These are phyloP conservation scores for Mionectes macconnelli DNA, from an alignment of 2,113 vertebrate genomes.

Conservation along the genomic window DNA sequence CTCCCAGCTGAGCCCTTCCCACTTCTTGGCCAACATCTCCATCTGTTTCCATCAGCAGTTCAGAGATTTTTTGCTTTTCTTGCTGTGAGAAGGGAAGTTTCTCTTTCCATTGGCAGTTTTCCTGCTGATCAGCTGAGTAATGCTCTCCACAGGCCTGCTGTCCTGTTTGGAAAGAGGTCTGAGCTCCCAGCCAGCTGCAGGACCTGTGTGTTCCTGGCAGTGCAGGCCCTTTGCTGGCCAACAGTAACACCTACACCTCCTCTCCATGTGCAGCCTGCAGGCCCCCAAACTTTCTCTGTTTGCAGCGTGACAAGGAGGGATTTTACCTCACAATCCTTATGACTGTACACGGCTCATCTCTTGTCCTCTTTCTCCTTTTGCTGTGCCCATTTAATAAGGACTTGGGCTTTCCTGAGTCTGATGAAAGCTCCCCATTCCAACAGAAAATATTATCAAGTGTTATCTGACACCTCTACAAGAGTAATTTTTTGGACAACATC, in stretches of 20 bases:
- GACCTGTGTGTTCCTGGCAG: slow-evolving; percentile 28
- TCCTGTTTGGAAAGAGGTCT: slow-evolving; percentile 39
- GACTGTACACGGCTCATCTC: background rate
- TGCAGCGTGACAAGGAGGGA: background rate
- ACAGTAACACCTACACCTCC: slow-evolving; percentile 26
- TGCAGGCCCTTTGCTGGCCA: background rate
- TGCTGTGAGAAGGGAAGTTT: slow-evolving; percentile 52
- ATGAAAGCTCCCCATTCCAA: background rate
- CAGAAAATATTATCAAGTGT: background rate
- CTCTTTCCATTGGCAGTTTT: slow-evolving; percentile 45
- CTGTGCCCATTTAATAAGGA: background rate
- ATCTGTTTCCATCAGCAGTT: slow-evolving; percentile 56
- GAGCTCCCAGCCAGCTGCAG: slow-evolving; percentile 28
- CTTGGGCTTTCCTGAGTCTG: background rate
- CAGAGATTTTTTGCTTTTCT: slow-evolving; percentile 9
- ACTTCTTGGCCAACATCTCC: slow-evolving; percentile 1
- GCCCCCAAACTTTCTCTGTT: background rate
- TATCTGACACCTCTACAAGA: background rate
- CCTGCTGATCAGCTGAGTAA: slow-evolving; percentile 58
- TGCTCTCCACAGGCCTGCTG: slow-evolving; percentile 54
- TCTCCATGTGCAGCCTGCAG: background rate
- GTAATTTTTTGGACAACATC: background rate
- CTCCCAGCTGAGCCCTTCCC: background rate
- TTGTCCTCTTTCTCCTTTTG: background rate
- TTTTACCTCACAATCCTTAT: background rate